Conservation (phyloP, 2,888 invertebrate genomes). For the Ophioninae sp. region DNA sequence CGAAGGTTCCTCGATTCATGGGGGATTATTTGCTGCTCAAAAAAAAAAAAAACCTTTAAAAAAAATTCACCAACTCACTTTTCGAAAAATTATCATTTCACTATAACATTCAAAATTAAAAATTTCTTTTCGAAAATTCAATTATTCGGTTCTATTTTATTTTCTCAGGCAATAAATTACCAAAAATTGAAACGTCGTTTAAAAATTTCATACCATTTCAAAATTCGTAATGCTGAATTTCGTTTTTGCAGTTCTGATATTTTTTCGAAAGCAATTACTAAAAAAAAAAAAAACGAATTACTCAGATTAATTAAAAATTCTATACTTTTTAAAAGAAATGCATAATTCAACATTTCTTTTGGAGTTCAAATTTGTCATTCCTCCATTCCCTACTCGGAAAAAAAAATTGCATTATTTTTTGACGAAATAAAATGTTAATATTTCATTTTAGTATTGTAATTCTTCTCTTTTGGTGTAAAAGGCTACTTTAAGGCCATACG, state of each 20-base stretch:
- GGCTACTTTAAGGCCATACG: no score
- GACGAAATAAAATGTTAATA: no score
- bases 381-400: neutral
- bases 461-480: no score
- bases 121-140: neutral
- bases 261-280: neutral
- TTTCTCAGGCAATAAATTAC: no score
- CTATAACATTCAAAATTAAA: neutral
- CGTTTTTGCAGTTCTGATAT: neutral
- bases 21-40: neutral
- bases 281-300: neutral
- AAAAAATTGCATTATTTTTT: no score
- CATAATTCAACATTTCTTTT: neutral
- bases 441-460: no score
- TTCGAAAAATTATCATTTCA: neutral
- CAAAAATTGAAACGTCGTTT: no score
- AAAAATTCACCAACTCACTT: neutral
- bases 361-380: neutral
- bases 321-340: neutral
- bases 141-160: neutral
- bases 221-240: neutral
- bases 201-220: neutral
- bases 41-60: neutral
- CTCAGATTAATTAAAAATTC: neutral
- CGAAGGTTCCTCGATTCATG: neutral